Evolutionary conservation across 1,140 invertebrate genomes (phyloP).

Genomic region (Caenorhabditis inopinata): DNA sequence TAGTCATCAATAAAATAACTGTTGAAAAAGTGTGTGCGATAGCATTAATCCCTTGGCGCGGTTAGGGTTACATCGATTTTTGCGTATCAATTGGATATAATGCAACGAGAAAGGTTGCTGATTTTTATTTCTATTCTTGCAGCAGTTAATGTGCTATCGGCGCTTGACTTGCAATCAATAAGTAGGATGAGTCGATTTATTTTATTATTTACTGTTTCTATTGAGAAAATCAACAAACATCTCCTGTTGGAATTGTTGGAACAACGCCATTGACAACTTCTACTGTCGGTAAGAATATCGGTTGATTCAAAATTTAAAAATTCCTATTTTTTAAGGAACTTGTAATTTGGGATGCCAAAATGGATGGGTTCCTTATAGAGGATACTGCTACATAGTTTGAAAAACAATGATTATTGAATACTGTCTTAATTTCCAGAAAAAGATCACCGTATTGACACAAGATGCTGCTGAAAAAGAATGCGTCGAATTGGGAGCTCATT

Average conservation of each 20-base stretch:
- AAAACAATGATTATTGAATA: not conserved
- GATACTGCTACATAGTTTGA: not conserved
- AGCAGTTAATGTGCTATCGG: too few relatives aligned
- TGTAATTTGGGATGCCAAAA: not conserved
- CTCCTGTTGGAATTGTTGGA: not conserved
- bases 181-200: too few relatives aligned
- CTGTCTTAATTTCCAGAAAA: too few relatives aligned
- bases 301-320: not conserved
- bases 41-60: not conserved
- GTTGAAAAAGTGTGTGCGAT: too few relatives aligned
- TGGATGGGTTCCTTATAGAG: not conserved
- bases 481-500: not conserved
- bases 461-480: not conserved
- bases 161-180: not conserved
- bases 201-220: not conserved
- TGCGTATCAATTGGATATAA: too few relatives aligned
- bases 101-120: too few relatives aligned
- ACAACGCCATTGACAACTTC: not conserved
- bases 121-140: too few relatives aligned
- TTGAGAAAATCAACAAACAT: not conserved
- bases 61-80: not conserved
- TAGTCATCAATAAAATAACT: too few relatives aligned
- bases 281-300: not conserved
- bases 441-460: not conserved
- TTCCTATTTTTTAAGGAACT: not conserved